phyloP scores from a whole-genome alignment of 2,113 vertebrate species.

The Lepidothrix coronata region DNA sequence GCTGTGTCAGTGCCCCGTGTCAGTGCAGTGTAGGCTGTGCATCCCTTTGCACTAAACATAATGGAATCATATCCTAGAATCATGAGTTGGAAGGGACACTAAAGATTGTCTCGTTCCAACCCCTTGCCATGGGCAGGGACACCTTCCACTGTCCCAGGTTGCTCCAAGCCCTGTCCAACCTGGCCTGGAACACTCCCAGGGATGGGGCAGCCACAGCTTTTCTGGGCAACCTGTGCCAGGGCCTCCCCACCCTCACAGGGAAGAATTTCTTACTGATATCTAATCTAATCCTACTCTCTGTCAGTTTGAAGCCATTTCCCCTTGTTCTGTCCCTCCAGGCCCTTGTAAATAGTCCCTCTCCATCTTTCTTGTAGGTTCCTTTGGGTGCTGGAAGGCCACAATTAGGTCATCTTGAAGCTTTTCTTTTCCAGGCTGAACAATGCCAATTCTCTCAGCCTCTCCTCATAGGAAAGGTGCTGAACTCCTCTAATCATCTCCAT shows the following conservation, averaged over 20 bases:
- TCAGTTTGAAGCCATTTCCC: accelerated
- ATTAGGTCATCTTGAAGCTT: not conserved
- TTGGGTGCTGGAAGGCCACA: not conserved
- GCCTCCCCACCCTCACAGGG: accelerated
- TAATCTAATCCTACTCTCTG: too few species aligned
- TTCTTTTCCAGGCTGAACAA: not conserved
- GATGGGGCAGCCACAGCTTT: not conserved
- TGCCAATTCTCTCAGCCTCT: not conserved
- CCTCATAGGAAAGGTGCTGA: not conserved
- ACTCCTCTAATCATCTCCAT: not conserved
- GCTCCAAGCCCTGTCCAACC: accelerated
- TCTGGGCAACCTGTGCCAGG: not conserved
- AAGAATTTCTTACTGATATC: not conserved
- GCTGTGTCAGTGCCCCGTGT: not conserved
- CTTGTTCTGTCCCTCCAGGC: not conserved
- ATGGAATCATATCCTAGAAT: not conserved
- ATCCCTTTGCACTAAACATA: not conserved
- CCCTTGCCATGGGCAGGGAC: not conserved
- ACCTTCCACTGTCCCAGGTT: accelerated
- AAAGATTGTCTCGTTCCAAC: accelerated
- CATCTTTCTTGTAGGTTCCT: not conserved
- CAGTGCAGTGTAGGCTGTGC: not conserved
- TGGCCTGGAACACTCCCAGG: not conserved
- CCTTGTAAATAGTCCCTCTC: not conserved
- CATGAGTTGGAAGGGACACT: not conserved